Conservation (phyloP, 2,797 vertebrate species). For the Decapterus maruadsi region DNA sequence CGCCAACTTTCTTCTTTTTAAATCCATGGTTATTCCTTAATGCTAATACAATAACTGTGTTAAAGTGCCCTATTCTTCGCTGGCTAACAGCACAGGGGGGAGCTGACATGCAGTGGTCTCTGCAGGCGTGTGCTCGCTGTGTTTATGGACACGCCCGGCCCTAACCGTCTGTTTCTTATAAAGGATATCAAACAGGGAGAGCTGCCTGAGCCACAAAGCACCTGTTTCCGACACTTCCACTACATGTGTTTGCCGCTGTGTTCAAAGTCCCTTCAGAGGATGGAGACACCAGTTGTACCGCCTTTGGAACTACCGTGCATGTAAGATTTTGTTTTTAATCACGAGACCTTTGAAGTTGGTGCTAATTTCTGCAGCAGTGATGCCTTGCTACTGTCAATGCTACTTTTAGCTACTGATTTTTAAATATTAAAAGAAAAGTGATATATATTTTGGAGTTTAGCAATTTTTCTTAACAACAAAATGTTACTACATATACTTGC, state of each 20-base stretch:
- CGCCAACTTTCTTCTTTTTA: background rate
- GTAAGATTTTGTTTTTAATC: conserved; percentile 16
- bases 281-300: conserved; percentile 55
- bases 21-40: background rate
- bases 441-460: background rate
- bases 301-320: conserved; percentile 50
- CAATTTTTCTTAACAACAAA: background rate
- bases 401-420: background rate
- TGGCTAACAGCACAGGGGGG: conserved; percentile 43
- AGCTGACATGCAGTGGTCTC: conserved; percentile 66
- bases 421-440: background rate
- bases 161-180: conserved; percentile 87
- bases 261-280: conserved; percentile 80
- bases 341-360: background rate
- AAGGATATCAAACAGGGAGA: conserved; percentile 84
- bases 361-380: background rate
- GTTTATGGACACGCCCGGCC: conserved; percentile 79
- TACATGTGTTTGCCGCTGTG: conserved; percentile 76
- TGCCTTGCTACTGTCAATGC: background rate
- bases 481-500: too few relatives aligned
- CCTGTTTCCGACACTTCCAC: conserved; percentile 88
- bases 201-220: conserved; percentile 81
- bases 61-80: conserved; percentile 45
- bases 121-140: conserved; percentile 67
- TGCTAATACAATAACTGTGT: conserved; percentile 25